Evolutionary conservation across 2,797 vertebrate genomes (phyloP).

Genomic region (Lepus townsendii): DNA sequence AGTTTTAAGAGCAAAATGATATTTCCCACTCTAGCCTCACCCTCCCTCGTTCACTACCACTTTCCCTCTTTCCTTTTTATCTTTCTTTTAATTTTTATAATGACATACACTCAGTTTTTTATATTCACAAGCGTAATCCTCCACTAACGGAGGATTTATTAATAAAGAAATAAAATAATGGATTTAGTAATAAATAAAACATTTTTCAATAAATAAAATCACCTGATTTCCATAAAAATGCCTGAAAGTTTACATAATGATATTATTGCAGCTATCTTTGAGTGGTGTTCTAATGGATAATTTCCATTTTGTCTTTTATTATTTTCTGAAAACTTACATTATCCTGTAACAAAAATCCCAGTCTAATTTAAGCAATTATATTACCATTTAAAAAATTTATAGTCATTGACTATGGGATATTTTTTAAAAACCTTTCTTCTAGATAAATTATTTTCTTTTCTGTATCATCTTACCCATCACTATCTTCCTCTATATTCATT

Average conservation of each 20-base stretch:
- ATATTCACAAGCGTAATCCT: background rate
- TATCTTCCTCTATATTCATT: background rate
- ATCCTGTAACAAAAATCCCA: background rate
- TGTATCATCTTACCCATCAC: background rate
- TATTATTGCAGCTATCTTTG: background rate
- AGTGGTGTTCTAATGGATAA: background rate
- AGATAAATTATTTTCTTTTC: background rate
- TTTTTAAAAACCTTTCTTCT: background rate
- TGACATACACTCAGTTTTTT: background rate
- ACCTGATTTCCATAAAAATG: background rate
- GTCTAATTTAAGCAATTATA: background rate
- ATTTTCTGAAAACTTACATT: slow-evolving; percentile 4
- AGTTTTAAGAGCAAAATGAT: background rate
- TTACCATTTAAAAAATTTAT: background rate
- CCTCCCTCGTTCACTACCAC: too few relatives aligned
- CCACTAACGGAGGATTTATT: too few relatives aligned
- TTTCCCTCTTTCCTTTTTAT: too few relatives aligned
- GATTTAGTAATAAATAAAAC: too few relatives aligned
- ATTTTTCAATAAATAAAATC: background rate
- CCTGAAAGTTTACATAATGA: background rate
- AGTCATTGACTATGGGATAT: background rate
- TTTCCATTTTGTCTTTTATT: background rate
- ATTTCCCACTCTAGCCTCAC: too few relatives aligned
- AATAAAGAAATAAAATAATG: too few relatives aligned
- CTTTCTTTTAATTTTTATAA: too few relatives aligned